Conservation (phyloP, 2,888 invertebrate genomes). For the Holacanthella duospinosa region DNA sequence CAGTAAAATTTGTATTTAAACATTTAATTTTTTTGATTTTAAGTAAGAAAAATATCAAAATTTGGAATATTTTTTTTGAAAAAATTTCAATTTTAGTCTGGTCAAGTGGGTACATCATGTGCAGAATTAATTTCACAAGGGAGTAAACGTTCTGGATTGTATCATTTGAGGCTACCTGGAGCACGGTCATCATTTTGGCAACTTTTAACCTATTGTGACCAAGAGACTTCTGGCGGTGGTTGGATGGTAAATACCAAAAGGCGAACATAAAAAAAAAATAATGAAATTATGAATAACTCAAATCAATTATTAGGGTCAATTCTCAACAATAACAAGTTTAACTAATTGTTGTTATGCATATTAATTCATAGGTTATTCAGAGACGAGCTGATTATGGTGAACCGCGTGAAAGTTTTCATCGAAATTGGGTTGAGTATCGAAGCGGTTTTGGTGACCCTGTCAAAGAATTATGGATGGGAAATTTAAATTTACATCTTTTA, state of each 20-base stretch:
- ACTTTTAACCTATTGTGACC: conserved; percentile 81
- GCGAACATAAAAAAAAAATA: too few relatives aligned
- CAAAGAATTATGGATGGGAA: conserved; percentile 84
- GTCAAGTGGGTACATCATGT: conserved; percentile 64
- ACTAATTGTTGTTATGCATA: too few relatives aligned
- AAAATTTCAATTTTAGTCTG: conserved; percentile 22
- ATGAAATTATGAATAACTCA: not conserved
- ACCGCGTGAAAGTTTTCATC: conserved; percentile 78
- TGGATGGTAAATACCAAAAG: conserved; percentile 64
- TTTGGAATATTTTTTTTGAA: not conserved
- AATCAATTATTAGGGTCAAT: not conserved
- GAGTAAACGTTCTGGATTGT: conserved; percentile 76
- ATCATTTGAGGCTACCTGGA: conserved; percentile 78
- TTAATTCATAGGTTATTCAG: conserved; percentile 78
- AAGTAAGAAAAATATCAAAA: too few relatives aligned
- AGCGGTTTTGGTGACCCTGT: conserved; percentile 84
- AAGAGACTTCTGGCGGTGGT: conserved; percentile 76
- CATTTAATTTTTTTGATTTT: not conserved
- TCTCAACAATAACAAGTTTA: not conserved
- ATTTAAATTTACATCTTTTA: conserved; percentile 85
- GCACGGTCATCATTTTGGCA: conserved; percentile 74
- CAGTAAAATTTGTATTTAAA: not conserved
- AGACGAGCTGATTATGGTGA: conserved; percentile 77
- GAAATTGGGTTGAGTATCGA: conserved; percentile 86
- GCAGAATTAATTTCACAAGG: conserved; percentile 74